phyloP scores from a whole-genome alignment of 2,113 vertebrate species.

The Triplophysa rosa region DNA sequence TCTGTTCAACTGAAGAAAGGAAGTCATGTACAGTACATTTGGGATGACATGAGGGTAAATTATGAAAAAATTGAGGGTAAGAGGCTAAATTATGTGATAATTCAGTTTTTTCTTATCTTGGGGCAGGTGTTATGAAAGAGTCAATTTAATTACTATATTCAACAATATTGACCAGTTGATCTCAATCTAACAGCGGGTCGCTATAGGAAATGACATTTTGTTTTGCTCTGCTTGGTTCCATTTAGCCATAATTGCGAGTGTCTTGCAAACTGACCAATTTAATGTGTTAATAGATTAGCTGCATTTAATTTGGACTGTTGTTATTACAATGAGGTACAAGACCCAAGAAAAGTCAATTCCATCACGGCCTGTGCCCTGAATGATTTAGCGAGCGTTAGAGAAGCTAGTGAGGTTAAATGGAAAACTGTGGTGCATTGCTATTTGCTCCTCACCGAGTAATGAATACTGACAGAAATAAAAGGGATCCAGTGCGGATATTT shows the following conservation, averaged over 20 bases:
- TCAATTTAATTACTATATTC: background rate
- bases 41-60: too few relatives aligned
- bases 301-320: slow-evolving; percentile 53
- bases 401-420: slow-evolving; percentile 64
- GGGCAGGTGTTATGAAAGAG: background rate
- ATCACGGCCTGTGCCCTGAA: slow-evolving; percentile 62
- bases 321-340: slow-evolving; percentile 71
- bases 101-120: background rate
- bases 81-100: too few relatives aligned
- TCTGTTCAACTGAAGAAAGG: too few relatives aligned
- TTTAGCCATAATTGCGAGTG: slow-evolving; percentile 33
- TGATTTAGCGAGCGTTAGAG: slow-evolving; percentile 65
- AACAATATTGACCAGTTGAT: background rate
- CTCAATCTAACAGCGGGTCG: slow-evolving; percentile 24
- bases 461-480: slow-evolving; percentile 66
- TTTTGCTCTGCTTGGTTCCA: slow-evolving; percentile 8
- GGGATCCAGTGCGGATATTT: slow-evolving; percentile 64
- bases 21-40: too few relatives aligned
- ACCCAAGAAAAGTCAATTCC: slow-evolving; percentile 63
- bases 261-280: slow-evolving; percentile 51
- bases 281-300: slow-evolving; percentile 65
- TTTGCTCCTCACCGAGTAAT: slow-evolving; percentile 66
- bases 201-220: slow-evolving; percentile 27
- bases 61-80: too few relatives aligned
- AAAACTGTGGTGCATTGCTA: slow-evolving; percentile 61